phyloP scores from a whole-genome alignment of 2,113 vertebrate genomes.

The Ammospiza caudacuta region DNA sequence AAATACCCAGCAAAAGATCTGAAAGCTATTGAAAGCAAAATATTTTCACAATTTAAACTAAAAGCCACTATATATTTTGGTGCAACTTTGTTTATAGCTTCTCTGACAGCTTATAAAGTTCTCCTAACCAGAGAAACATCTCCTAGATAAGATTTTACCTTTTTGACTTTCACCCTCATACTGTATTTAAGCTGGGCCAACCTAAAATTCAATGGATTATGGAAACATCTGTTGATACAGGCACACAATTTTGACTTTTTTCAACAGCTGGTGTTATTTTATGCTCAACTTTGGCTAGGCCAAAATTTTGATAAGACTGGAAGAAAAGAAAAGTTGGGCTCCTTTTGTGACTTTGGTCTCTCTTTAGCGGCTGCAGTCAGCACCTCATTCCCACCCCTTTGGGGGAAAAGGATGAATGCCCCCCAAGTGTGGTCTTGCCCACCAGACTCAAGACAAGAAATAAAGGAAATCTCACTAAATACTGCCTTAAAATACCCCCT shows the following conservation, averaged over 20 bases:
- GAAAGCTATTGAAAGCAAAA: conserved; percentile 50
- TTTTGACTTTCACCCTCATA: neutral
- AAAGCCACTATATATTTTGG: conserved; percentile 22
- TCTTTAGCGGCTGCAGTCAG: neutral
- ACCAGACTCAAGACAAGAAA: neutral
- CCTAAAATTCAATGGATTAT: neutral
- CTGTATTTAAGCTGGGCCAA: neutral
- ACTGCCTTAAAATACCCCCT: neutral
- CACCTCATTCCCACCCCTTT: rapidly evolving
- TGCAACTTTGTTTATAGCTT: conserved; percentile 46
- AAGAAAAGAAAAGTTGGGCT: neutral
- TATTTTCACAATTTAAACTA: conserved; percentile 26
- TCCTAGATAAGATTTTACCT: neutral
- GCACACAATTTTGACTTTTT: neutral
- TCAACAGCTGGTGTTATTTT: conserved; percentile 41
- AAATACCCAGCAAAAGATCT: conserved; percentile 53
- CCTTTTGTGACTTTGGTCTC: neutral
- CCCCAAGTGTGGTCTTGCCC: neutral
- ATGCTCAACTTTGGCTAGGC: neutral
- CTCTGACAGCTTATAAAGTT: conserved; percentile 30
- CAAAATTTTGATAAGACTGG: neutral
- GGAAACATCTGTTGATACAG: conserved; percentile 20
- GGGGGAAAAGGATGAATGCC: neutral
- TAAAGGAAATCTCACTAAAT: neutral
- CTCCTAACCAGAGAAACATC: neutral